Base-by-base conservation (phyloP, 1,140 invertebrate genomes). In the Temnothorax curvispinosus region DNA sequence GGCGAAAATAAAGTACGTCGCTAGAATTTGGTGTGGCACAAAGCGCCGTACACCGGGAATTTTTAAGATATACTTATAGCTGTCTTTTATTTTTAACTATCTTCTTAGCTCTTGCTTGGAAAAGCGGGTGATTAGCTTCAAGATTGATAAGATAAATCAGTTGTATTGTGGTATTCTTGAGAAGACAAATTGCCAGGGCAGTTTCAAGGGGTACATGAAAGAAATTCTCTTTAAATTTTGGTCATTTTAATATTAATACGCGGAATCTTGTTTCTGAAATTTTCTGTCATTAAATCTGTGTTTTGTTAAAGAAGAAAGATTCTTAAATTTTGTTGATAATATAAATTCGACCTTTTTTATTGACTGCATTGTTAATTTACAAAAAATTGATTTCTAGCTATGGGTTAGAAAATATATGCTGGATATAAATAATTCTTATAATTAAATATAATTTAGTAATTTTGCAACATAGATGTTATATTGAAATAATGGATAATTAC, bases 141-240 rank as follows among this genome's bases (percentile, higher is more conserved):
- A 75, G 54, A 74, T 84, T 84, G 32, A 7, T 32, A 18, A 62
- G 27, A 84, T 84, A 56, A 82, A 74, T 82, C 52, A 75, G 54
- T 41, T 56, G 27, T 41, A 74, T 32, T 54, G 5, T 3, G 13
- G 13, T 60, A 75, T 84, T 41, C 32, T 54, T 9, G 41, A 21
- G n/a, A 75, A 62, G 41, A 74, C 4, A 74, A 84, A 75, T 74
- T 75, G 80, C 60, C 47, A 72, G 69, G 4, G 13, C 1, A 60
- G n/a, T 82, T 82, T 58, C 18, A 35, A 67, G 15, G 0, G 13
- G 41, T 81, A 54, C n/a, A 50, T 15, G 27, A 78, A 32, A 35
- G 8, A 69, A 69, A 35, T 27, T 54, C n/a, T 54, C 18, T 32
- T 35, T 15, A 78, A 54, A 54, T 35, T 52, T 56, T 0, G n/a